phyloP scores from a whole-genome alignment of 2,888 invertebrate genomes.

The Diplazon laetatorius region DNA sequence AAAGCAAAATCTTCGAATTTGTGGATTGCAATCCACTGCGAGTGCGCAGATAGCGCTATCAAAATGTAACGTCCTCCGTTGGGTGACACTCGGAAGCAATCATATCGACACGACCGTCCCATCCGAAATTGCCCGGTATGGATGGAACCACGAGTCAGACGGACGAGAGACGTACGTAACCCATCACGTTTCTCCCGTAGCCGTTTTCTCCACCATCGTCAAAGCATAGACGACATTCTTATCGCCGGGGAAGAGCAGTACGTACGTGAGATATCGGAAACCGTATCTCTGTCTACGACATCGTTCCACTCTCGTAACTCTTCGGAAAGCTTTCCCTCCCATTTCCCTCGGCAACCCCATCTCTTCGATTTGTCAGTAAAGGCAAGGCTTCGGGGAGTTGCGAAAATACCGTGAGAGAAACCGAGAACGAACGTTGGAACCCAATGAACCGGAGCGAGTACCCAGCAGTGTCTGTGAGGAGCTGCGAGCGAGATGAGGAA shows the following conservation, averaged over 20 bases:
- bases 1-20: too few species aligned
- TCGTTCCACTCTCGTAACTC: conserved; percentile 76
- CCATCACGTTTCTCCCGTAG: conserved; percentile 38
- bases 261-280: conserved; percentile 71
- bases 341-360: conserved; percentile 73
- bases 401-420: conserved; percentile 23
- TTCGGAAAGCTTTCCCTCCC: conserved; percentile 71
- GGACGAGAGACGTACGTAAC: conserved; percentile 46
- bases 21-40: not conserved
- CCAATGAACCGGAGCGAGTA: conserved; percentile 6
- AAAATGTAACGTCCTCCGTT: not conserved
- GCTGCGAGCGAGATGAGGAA: conserved; percentile 42
- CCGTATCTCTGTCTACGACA: conserved; percentile 75
- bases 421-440: conserved; percentile 31
- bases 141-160: conserved; percentile 60
- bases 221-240: conserved; percentile 68
- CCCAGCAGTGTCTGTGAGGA: conserved; percentile 10
- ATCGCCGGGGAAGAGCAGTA: conserved; percentile 67
- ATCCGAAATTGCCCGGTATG: conserved; percentile 30
- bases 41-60: too few species aligned
- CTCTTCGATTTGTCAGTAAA: conserved; percentile 76
- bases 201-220: conserved; percentile 12
- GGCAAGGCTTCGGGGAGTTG: conserved; percentile 55
- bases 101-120: not conserved
- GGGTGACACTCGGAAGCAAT: not conserved